These are phyloP conservation scores for Mercenaria mercenaria DNA, from an alignment of 1,140 invertebrate genomes.

Conservation along the genomic window DNA sequence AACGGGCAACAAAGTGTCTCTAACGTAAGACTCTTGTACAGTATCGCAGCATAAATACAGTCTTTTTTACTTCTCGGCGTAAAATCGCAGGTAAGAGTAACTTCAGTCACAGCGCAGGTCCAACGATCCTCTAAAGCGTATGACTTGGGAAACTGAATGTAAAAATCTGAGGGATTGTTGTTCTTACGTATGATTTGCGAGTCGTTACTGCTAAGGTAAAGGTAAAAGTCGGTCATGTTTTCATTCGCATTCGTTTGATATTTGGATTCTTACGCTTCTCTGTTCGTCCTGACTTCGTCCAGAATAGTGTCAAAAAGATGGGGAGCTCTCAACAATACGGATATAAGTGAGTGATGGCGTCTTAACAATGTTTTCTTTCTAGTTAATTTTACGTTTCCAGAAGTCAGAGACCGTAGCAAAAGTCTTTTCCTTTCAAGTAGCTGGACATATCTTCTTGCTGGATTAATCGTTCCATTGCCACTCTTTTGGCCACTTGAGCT, in stretches of 20 bases:
- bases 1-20: neutral
- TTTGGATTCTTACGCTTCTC: neutral
- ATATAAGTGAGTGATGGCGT: neutral
- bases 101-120: constrained; percentile 52
- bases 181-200: neutral
- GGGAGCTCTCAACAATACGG: neutral
- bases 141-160: constrained; percentile 33
- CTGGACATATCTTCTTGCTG: no score
- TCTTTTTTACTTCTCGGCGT: neutral
- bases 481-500: no score
- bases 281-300: neutral
- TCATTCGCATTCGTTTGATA: neutral
- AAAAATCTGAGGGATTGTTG: constrained; percentile 39
- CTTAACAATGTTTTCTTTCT: neutral
- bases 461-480: no score
- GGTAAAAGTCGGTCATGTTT: constrained; percentile 37
- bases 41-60: constrained; percentile 43
- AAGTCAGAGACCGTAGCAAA: neutral
- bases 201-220: constrained; percentile 47
- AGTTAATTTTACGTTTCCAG: neutral
- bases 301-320: neutral
- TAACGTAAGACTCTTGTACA: constrained; percentile 45
- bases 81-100: constrained; percentile 6
- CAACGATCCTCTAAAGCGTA: constrained; percentile 38
- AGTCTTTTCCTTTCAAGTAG: no score